These are phyloP conservation scores for Drosophila littoralis DNA, from an alignment of 1,140 invertebrate genomes.

Conservation along the genomic window DNA sequence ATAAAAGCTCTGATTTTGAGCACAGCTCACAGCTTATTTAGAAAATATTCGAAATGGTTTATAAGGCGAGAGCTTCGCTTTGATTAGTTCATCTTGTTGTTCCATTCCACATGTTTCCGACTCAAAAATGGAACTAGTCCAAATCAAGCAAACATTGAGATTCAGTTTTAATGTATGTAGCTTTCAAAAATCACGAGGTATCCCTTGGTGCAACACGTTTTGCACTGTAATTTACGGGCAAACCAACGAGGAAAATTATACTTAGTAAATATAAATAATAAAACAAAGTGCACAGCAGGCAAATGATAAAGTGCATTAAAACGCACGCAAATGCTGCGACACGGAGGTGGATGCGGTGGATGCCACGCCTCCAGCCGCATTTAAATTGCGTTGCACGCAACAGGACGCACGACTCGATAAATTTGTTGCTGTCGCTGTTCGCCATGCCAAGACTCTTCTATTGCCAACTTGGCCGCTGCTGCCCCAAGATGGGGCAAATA, in stretches of 20 bases:
- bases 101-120: too few species aligned
- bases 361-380: slow-evolving; percentile 64
- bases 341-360: slow-evolving; percentile 20
- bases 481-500: slow-evolving; percentile 20
- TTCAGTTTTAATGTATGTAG: too few species aligned
- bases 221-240: slow-evolving; percentile 33
- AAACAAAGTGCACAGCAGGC: slow-evolving; percentile 65
- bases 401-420: slow-evolving; percentile 78
- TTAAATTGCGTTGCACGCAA: slow-evolving; percentile 79
- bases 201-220: background rate
- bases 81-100: too few species aligned
- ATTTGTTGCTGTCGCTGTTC: slow-evolving; percentile 39
- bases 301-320: slow-evolving; percentile 78
- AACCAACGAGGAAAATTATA: slow-evolving; percentile 66
- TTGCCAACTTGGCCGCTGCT: background rate
- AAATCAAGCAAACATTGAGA: too few species aligned
- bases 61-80: too few species aligned
- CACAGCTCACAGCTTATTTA: too few species aligned
- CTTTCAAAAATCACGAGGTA: slow-evolving; percentile 1
- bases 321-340: slow-evolving; percentile 58
- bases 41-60: too few species aligned
- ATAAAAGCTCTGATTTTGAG: too few species aligned
- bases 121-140: too few species aligned
- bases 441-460: slow-evolving; percentile 41
- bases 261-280: slow-evolving; percentile 83